phyloP scores from a whole-genome alignment of 2,113 vertebrate genomes.

The Andinoacara biseriatus region DNA sequence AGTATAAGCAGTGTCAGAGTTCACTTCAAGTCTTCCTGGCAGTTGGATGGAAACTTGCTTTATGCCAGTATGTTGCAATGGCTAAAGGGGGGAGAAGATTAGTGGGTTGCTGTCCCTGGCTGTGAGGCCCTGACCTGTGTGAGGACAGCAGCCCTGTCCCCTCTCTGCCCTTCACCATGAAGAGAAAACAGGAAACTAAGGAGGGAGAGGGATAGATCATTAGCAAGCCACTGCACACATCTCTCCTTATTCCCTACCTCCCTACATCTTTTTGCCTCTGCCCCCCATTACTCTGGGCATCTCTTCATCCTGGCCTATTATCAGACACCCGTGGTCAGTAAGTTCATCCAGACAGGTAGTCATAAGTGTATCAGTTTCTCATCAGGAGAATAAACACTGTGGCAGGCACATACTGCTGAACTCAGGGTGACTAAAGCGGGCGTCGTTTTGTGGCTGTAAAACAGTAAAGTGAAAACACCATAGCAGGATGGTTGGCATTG shows the following conservation, averaged over 20 bases:
- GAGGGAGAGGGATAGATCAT: background rate
- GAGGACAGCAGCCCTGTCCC: constrained; percentile 6
- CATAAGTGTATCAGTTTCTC: constrained; percentile 32
- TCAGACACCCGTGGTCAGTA: constrained; percentile 25
- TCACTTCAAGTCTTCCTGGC: constrained; percentile 13
- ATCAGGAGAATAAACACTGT: constrained; percentile 23
- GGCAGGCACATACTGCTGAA: constrained; percentile 20
- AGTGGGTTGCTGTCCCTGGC: constrained; percentile 29
- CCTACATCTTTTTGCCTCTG: background rate
- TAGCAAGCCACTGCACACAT: background rate
- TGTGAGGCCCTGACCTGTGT: constrained; percentile 31
- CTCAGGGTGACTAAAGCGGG: constrained; percentile 21
- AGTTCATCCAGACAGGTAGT: constrained; percentile 34
- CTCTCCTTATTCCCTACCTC: background rate
- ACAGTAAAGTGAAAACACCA: constrained; percentile 34
- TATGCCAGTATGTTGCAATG: background rate
- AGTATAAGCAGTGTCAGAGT: constrained; percentile 1
- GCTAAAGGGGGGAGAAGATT: background rate
- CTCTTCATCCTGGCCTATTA: constrained; percentile 34
- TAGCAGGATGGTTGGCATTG: background rate
- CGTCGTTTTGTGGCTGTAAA: constrained; percentile 15
- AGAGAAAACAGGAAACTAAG: background rate
- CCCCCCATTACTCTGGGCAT: constrained; percentile 11
- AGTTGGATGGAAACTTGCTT: constrained; percentile 7
- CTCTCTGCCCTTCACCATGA: constrained; percentile 31